Percentiles rank a stretch among this genome's conserved stretches.
These are phyloP conservation scores for Apolygus lucorum DNA, from an alignment of 1,140 invertebrate genomes.

Conservation along the genomic window DNA sequence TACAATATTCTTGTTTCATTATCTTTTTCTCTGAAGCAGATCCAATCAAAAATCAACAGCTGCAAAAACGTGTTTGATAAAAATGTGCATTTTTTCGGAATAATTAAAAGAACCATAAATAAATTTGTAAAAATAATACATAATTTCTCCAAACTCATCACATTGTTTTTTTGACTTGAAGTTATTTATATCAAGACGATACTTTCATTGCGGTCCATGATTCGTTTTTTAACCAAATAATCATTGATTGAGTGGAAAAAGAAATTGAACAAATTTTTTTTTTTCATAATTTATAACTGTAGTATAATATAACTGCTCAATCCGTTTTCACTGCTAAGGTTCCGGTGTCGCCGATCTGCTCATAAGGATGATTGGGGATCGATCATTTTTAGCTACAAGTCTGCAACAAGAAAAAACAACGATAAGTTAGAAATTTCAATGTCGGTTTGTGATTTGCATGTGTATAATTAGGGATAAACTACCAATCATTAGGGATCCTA, in stretches of 20 bases:
- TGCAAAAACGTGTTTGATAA: too few species aligned
- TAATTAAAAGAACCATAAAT: too few species aligned
- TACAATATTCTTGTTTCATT: not conserved
- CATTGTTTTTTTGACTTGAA: too few species aligned
- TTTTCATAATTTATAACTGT: not conserved
- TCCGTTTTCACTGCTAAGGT: not conserved
- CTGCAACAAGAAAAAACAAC: conserved; percentile 17
- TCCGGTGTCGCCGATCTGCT: not conserved
- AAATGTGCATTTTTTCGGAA: too few species aligned
- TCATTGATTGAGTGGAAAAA: not conserved
- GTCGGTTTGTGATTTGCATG: not conserved
- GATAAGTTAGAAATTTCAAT: not conserved
- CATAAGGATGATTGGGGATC: not conserved
- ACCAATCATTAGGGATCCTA: too few species aligned
- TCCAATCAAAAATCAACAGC: not conserved
- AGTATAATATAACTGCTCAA: not conserved
- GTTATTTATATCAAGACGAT: too few species aligned
- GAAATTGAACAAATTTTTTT: not conserved
- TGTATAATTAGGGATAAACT: too few species aligned
- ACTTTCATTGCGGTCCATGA: too few species aligned
- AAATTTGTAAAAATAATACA: too few species aligned
- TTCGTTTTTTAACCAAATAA: too few species aligned
- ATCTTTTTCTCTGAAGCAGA: not conserved
- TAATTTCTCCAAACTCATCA: too few species aligned
- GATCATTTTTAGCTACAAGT: conserved; percentile 19